These are phyloP conservation scores for Lagenorhynchus albirostris DNA, from an alignment of 2,113 vertebrate species.

Conservation along the genomic window DNA sequence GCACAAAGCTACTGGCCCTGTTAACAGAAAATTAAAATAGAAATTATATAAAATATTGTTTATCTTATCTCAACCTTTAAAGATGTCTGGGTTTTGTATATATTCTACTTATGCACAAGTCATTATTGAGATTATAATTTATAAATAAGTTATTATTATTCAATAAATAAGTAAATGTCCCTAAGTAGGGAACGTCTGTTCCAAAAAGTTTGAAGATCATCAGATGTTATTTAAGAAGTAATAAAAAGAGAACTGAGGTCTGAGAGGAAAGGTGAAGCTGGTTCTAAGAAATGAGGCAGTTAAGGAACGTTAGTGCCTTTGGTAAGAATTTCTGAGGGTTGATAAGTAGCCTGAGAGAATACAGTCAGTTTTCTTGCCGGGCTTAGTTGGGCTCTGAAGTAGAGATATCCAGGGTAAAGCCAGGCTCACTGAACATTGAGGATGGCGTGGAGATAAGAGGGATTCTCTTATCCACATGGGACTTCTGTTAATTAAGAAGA, in stretches of 20 bases:
- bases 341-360: background rate
- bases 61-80: background rate
- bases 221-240: background rate
- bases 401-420: background rate
- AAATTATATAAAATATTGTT: slow-evolving; percentile 7
- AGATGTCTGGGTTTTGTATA: background rate
- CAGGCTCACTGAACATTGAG: background rate
- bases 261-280: background rate
- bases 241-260: background rate
- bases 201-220: background rate
- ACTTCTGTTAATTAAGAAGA: background rate
- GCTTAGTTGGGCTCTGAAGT: background rate
- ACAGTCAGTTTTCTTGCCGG: background rate
- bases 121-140: background rate
- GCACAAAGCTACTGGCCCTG: background rate
- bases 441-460: background rate
- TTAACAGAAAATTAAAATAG: background rate
- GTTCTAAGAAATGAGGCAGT: background rate
- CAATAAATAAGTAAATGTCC: background rate
- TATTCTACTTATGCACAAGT: background rate
- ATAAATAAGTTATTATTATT: background rate
- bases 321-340: background rate
- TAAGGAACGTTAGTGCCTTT: background rate
- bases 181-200: background rate
- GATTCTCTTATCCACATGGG: background rate